Evolutionary conservation across 2,888 invertebrate genomes (phyloP).

Genomic region (Mactromeris polynyma): DNA sequence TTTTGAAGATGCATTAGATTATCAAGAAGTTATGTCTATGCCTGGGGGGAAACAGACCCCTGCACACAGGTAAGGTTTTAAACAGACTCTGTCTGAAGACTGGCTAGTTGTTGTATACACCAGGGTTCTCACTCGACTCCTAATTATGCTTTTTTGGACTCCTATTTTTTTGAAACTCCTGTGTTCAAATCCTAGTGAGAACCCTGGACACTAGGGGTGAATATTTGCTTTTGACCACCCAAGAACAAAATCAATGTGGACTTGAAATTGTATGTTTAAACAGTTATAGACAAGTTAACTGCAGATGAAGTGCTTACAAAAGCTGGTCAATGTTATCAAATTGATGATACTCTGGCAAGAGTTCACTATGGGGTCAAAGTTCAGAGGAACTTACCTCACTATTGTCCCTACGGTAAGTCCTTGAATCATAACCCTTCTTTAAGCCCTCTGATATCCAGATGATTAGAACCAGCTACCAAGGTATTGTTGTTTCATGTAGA

Average conservation of each 20-base stretch:
- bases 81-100: not conserved
- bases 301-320: too few relatives aligned
- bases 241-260: too few relatives aligned
- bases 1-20: conserved; percentile 86
- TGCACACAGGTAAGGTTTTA: conserved; percentile 75
- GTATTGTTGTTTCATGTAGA: not conserved
- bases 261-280: too few relatives aligned
- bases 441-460: not conserved
- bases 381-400: conserved; percentile 94
- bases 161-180: too few relatives aligned
- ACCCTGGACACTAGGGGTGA: too few relatives aligned
- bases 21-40: conserved; percentile 82
- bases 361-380: conserved; percentile 99
- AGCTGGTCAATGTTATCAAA: too few relatives aligned
- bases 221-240: too few relatives aligned
- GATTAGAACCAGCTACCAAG: not conserved
- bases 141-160: too few relatives aligned
- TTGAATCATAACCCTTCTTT: not conserved
- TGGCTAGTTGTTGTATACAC: too few relatives aligned
- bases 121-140: too few relatives aligned
- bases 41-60: conserved; percentile 73
- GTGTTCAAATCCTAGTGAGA: too few relatives aligned
- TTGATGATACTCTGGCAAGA: conserved; percentile 99
- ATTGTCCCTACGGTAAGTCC: conserved; percentile 30
- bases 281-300: too few relatives aligned